Evolutionary conservation across 2,797 vertebrate species (phyloP), one percentile per base, ranked within the genome.

Genomic region (Melanogrammus aeglefinus): DNA sequence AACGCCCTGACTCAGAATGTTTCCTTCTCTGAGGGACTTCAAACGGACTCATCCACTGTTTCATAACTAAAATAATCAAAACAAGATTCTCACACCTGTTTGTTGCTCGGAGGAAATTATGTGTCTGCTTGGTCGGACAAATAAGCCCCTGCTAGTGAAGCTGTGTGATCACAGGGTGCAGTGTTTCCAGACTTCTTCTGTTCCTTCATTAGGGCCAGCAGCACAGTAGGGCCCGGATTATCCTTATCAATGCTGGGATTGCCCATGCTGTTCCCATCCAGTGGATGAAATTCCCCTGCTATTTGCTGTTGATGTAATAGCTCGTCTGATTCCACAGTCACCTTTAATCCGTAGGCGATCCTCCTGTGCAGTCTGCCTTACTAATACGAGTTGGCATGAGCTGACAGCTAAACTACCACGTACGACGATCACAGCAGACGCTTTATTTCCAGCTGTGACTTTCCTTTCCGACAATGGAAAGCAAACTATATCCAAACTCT

Each of bases 241-340:
- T 84, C 36, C 8, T 29, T 16, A 83, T 80, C 70, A 81, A 41
- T 74, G n/a, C 16, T 12, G 9, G 72, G 24, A 78, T 63, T 71
- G 73, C 4, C 41, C 51, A 10, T 77, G 39, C n/a, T 21, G n/a
- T 24, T 24, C n/a, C n/a, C 21, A 24, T 63, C 57, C 57, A 24
- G 57, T 7, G 10, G n/a, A 24, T n/a, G 27, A 71, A 12, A 33
- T 31, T 71, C 13, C 4, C 13, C 73, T 41, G 31, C 81, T 74
- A 66, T 41, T 41, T 41, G 84, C 77, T 76, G 47, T 38, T 35
- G 0, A 0, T 74, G 73, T 79, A 74, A 79, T 75, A 21, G 72
- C 39, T 83, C 14, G 38, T 82, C 81, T 85, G 81, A 85, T 86
- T 83, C 57, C 80, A 79, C 35, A 29, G n/a, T 74, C 78, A n/a